Conservation (phyloP, 2,888 invertebrate species). For the Ametastegia equiseti region DNA sequence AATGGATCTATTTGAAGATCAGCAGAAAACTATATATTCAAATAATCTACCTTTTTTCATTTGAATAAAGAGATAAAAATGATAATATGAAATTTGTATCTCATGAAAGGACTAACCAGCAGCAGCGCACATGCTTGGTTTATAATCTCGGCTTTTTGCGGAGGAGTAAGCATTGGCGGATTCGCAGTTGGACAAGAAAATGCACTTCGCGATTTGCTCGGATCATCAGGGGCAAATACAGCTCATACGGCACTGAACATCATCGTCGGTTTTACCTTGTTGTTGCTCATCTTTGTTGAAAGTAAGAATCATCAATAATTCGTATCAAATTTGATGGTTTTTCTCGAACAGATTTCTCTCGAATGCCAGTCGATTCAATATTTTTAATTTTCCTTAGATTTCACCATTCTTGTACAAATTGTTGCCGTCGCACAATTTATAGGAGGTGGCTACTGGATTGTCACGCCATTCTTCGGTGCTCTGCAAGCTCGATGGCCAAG, state of each 20-base stretch:
- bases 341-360: background rate
- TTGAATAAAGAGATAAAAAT: background rate
- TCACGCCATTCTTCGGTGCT: conserved; percentile 57
- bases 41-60: background rate
- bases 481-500: conserved; percentile 54
- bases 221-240: conserved; percentile 57
- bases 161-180: conserved; percentile 60
- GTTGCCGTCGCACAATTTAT: conserved; percentile 59
- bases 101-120: conserved; percentile 50
- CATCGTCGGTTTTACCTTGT: conserved; percentile 59
- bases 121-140: conserved; percentile 52
- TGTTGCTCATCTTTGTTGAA: conserved; percentile 59
- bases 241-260: conserved; percentile 61
- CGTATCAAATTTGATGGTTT: background rate
- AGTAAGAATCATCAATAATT: conserved; percentile 51
- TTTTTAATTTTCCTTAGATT: conserved; percentile 56
- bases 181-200: conserved; percentile 60
- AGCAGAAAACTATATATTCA: background rate
- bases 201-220: conserved; percentile 61
- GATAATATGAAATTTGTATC: background rate
- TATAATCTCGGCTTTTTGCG: conserved; percentile 56
- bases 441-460: conserved; percentile 63
- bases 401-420: conserved; percentile 55
- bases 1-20: no score
- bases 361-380: background rate